phyloP scores from a whole-genome alignment of 2,113 vertebrate species.

The Pluvianellus socialis region DNA sequence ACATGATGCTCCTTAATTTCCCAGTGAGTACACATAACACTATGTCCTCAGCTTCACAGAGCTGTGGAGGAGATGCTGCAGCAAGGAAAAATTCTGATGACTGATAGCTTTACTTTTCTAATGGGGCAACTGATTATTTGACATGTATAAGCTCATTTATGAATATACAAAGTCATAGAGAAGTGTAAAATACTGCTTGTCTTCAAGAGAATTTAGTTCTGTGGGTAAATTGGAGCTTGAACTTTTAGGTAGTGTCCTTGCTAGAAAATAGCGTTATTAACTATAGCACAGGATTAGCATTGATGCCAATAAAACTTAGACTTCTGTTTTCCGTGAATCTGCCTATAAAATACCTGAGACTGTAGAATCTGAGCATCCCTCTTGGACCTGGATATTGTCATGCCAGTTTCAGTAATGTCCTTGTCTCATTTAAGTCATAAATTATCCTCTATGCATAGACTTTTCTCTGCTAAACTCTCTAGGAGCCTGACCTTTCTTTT shows the following conservation, averaged over 20 bases:
- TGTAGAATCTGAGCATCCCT: not conserved
- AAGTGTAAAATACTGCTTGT: not conserved
- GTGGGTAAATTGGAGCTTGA: not conserved
- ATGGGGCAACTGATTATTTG: not conserved
- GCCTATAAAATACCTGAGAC: not conserved
- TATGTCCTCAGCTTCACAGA: not conserved
- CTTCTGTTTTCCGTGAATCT: not conserved
- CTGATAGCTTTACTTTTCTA: not conserved
- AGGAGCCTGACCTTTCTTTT: not conserved
- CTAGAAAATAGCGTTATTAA: not conserved
- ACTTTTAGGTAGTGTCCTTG: not conserved
- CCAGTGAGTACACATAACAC: not conserved
- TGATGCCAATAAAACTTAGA: not conserved
- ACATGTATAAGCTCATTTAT: not conserved
- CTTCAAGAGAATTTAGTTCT: not conserved
- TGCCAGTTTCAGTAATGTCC: not conserved
- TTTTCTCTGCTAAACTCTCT: not conserved
- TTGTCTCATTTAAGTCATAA: not conserved
- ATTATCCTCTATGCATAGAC: not conserved
- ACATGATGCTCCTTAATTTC: not conserved
- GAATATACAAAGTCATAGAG: not conserved
- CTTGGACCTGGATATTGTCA: not conserved
- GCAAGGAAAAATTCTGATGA: not conserved
- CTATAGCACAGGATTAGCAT: not conserved
- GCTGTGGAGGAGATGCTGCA: not conserved